Base-by-base conservation (phyloP, 2,113 vertebrate genomes). In the Hyperoodon ampullatus region DNA sequence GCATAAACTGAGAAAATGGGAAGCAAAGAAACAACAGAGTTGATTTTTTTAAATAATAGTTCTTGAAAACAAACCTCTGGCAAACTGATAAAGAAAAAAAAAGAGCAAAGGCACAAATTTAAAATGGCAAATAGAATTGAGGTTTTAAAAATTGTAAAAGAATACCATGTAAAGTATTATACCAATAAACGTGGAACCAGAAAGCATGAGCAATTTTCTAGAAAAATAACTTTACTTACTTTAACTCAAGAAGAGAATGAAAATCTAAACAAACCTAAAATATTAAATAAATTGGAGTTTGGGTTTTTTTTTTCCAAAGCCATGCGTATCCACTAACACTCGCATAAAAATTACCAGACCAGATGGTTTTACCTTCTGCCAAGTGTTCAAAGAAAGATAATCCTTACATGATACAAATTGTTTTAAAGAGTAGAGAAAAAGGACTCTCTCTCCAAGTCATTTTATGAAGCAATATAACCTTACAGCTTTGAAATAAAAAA, bases 351-450 rank as follows among this genome's bases (percentile, higher is more conserved):
- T 63, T 7, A 50, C 87, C 35, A 12, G 87, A 63, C 39, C 95
- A 97, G 94, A 96, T 97, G 96, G 93, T 6, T 44, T 60, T 60
- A 11, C 87, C 66, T 86, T 93, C 94, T 95, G 96, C 86, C 94
- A 92, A 63, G 30, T 28, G 82, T 55, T 66, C 82, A 61, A 71
- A 88, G 94, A 88, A 82, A 88, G 92, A 88, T 47, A 65, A 89
- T 68, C 90, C 74, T 82, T 44, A 30, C 66, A 26, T 4, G 82
- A 44, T 30, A 77, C 77, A 82, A 44, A 86, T 3, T 91, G 83
- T 81, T 77, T 83, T 7, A 5, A 86, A 65, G 35, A 47, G 10
- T 12, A 21, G 53, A 61, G 39, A 8, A 47, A 71, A 50, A 68
- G 30, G 30, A 47, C 18, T 35, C 6, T 39, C 44, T 70, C 71